Evolutionary conservation across 2,113 vertebrate species (phyloP).

Genomic region (Circaetus cinerascens): DNA sequence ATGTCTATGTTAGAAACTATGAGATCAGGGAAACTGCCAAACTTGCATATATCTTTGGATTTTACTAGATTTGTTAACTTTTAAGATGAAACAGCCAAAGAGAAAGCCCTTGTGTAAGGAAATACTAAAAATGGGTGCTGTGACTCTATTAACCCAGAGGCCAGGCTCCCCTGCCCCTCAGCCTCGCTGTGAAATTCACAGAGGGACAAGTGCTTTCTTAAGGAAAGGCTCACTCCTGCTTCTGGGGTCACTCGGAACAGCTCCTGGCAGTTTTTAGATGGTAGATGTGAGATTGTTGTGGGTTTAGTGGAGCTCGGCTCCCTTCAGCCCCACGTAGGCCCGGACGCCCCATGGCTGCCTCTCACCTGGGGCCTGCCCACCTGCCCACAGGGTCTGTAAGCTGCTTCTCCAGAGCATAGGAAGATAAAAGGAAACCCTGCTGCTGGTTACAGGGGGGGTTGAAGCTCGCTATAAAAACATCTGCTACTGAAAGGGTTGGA

Average conservation of each 20-base stretch:
- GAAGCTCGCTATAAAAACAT: fast-evolving
- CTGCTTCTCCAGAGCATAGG: fast-evolving
- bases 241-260: neutral
- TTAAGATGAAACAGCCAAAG: neutral
- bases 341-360: neutral
- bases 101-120: neutral
- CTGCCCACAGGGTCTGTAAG: neutral
- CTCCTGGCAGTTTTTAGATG: neutral
- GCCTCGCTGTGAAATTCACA: neutral
- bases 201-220: neutral
- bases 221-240: neutral
- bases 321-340: fast-evolving
- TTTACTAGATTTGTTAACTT: neutral
- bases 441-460: neutral
- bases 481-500: neutral
- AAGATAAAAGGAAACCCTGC: neutral
- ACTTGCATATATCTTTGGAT: neutral
- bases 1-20: neutral
- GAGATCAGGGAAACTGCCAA: neutral
- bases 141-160: neutral
- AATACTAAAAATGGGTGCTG: neutral
- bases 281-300: no score
- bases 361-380: neutral
- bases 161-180: neutral
- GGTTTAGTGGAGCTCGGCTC: neutral